These are phyloP conservation scores for Echinometra lucunter DNA, from an alignment of 53 echinoderm and acorn worm species.

Conservation along the genomic window DNA sequence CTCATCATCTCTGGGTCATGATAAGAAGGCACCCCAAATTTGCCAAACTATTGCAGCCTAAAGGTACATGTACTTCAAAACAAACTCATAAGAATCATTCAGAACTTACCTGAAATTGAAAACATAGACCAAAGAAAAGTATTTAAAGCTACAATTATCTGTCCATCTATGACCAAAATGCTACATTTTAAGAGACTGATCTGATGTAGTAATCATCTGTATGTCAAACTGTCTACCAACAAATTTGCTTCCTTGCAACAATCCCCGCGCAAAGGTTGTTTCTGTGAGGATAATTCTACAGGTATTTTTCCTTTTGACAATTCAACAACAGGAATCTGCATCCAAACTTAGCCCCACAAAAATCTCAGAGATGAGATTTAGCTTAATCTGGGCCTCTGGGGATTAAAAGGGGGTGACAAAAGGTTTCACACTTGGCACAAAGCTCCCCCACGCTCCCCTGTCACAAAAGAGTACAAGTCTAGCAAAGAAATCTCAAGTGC, in stretches of 20 bases:
- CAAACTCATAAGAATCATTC: too few species aligned
- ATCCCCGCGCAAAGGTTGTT: background rate
- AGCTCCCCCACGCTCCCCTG: background rate
- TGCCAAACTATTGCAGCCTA: too few species aligned
- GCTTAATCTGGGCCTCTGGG: background rate
- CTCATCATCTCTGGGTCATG: too few species aligned
- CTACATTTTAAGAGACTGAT: too few species aligned
- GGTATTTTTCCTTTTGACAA: background rate
- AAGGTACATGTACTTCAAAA: too few species aligned
- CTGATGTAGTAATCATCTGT: too few species aligned
- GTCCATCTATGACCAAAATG: too few species aligned
- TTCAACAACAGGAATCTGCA: background rate
- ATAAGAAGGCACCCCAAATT: too few species aligned
- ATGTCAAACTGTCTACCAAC: background rate
- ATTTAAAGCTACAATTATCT: too few species aligned
- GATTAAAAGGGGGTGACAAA: background rate
- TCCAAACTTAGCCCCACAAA: background rate
- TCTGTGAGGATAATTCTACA: background rate
- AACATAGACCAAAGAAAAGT: too few species aligned
- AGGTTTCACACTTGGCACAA: background rate
- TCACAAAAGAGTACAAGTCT: background rate
- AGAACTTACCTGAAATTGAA: too few species aligned
- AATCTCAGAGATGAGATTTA: background rate
- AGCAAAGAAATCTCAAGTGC: background rate
- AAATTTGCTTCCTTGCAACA: background rate